Conservation (phyloP, 2,888 invertebrate genomes). For the Psylliodes chrysocephalus region DNA sequence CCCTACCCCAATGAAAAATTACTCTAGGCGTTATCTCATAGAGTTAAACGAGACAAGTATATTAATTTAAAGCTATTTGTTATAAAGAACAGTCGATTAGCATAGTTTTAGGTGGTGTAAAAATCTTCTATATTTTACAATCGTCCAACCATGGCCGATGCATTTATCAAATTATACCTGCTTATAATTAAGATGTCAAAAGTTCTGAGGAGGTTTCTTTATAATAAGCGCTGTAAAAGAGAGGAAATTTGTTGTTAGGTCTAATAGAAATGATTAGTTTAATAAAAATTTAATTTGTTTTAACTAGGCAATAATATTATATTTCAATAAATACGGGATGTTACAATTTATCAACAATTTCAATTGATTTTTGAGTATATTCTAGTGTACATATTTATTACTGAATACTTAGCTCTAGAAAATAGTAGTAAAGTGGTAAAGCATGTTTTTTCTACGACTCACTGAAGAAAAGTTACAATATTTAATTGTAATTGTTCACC, state of each 20-base stretch:
- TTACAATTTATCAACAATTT: too few species aligned
- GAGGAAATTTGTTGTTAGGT: constrained; percentile 3
- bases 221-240: constrained; percentile 8
- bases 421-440: too few species aligned
- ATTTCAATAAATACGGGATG: too few species aligned
- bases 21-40: constrained; percentile 38
- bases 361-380: too few species aligned
- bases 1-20: constrained; percentile 8
- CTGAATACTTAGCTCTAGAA: too few species aligned
- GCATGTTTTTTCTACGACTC: too few species aligned
- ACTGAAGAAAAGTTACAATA: too few species aligned
- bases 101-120: constrained; percentile 50
- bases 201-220: constrained; percentile 11
- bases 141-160: constrained; percentile 42
- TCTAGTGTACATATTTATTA: too few species aligned
- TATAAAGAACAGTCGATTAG: constrained; percentile 51
- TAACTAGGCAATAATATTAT: too few species aligned
- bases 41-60: constrained; percentile 40
- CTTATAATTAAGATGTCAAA: constrained; percentile 55
- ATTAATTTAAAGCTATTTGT: constrained; percentile 53
- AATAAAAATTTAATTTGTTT: too few species aligned
- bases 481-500: too few species aligned
- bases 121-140: constrained; percentile 44
- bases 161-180: constrained; percentile 52
- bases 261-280: neutral